Base-by-base conservation (phyloP, 1,140 invertebrate species). In the Leptopilina clavipes region DNA sequence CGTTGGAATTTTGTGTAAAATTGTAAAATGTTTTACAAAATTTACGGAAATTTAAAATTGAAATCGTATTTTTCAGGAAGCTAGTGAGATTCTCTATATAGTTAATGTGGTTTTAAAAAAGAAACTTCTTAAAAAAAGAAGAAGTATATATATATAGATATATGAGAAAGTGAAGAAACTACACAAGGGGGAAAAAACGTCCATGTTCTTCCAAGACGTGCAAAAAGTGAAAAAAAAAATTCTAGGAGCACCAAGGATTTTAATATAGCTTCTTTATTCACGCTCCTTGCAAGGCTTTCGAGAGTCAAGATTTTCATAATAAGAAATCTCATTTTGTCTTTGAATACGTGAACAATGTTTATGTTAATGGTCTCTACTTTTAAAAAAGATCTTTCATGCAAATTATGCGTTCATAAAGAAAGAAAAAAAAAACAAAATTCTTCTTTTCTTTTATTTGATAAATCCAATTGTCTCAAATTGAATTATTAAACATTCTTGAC, bases 281-380 rank as follows among this genome's bases (percentile, higher is more conserved):
- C 25, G 22, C 59, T 65, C 12, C 12, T 65, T 31, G 12, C 22
- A 31, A 65, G 2, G 25, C 59, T 65, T 31, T 65, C 22, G 59
- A 31, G 59, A 65, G 22, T 65, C 59, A 31, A 65, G 59, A 65
- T 65, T 65, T 65, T 65, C 59, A 65, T 65, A 65, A 65, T 65
- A 65, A 65, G 59, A 65, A 31, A 37, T 31, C 25, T 65, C 59
- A 65, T 65, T 65, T 65, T 37, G 59, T 65, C 59, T 31, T 65
- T 19, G 11, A 65, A 65, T 65, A 14, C 59, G 59, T 37, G 59
- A 31, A 65, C 59, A 65, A 31, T 65, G 14, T 65, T 31, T 31
- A 31, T 65, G 22, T 31, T 65, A n/a, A 14, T 65, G 59, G 14
- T 11, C 25, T 65, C 59, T n/a, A 65, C 37, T 40, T 31, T 65